Conservation (phyloP, 2,113 vertebrate genomes). For the Pao palembangensis region DNA sequence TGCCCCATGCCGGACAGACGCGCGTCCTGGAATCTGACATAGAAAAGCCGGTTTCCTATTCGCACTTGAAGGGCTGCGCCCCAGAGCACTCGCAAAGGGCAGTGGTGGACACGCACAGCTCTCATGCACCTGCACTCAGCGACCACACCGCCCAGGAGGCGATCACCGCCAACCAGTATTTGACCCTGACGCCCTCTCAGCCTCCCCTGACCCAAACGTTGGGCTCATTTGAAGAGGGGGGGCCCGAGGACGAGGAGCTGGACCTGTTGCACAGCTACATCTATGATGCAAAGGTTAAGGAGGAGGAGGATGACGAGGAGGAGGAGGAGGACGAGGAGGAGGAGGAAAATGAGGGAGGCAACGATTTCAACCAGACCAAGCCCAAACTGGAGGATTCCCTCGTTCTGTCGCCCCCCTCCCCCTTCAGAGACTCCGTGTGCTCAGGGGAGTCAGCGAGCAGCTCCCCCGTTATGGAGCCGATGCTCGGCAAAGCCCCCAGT, state of each 20-base stretch:
- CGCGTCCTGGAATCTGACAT: conserved; percentile 61
- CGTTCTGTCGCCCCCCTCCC: conserved; percentile 89
- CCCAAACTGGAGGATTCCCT: conserved; percentile 83
- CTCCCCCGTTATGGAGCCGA: conserved; percentile 81
- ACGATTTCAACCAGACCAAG: conserved; percentile 75
- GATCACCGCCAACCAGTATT: conserved; percentile 61
- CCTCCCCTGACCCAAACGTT: conserved; percentile 70
- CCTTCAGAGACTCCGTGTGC: conserved; percentile 92
- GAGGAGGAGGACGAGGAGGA: conserved; percentile 52
- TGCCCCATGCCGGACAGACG: conserved; percentile 75
- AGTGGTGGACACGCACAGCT: conserved; percentile 77
- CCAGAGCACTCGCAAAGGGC: conserved; percentile 79
- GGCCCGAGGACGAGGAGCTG: conserved; percentile 77
- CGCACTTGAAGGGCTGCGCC: conserved; percentile 68
- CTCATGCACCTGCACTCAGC: conserved; percentile 74
- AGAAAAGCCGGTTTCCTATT: conserved; percentile 70
- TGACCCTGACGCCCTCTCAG: conserved; percentile 54
- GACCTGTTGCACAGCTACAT: conserved; percentile 88
- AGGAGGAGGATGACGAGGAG: conserved; percentile 50
- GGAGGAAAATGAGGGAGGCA: conserved; percentile 26
- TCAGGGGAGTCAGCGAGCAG: conserved; percentile 81
- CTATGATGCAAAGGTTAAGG: conserved; percentile 78
- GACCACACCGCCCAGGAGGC: conserved; percentile 50
- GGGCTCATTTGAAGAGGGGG: conserved; percentile 56
- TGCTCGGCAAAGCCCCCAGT: conserved; percentile 80